These are phyloP conservation scores for Falco naumanni DNA, from an alignment of 2,797 vertebrate species.

Conservation along the genomic window DNA sequence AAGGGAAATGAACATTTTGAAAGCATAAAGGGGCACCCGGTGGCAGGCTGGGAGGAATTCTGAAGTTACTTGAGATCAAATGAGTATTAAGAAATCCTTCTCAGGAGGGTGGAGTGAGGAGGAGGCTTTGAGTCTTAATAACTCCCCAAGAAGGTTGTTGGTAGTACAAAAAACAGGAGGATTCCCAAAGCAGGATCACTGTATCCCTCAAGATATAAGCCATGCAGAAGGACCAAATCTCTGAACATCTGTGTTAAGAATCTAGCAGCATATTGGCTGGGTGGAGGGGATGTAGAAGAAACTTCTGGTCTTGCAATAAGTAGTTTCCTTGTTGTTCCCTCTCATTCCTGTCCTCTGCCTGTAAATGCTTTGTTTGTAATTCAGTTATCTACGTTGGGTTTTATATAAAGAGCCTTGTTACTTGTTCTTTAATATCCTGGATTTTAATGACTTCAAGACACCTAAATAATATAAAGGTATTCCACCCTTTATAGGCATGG, in stretches of 20 bases:
- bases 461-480: neutral
- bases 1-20: neutral
- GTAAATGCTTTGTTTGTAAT: neutral
- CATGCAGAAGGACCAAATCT: neutral
- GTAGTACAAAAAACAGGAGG: neutral
- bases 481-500: neutral
- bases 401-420: neutral
- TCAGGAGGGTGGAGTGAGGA: neutral
- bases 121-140: neutral
- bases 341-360: neutral
- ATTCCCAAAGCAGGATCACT: neutral
- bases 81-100: neutral
- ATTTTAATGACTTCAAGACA: neutral
- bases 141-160: neutral
- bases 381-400: neutral
- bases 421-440: neutral
- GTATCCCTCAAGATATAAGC: neutral
- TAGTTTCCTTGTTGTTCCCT: neutral
- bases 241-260: neutral
- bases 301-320: neutral
- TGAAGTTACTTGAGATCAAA: neutral
- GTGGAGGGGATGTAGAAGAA: neutral
- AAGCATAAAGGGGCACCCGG: neutral
- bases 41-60: neutral
- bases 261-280: neutral